Evolutionary conservation across 2,113 vertebrate species (phyloP), one percentile per base, ranked within the genome.

Genomic region (Pipa parva): DNA sequence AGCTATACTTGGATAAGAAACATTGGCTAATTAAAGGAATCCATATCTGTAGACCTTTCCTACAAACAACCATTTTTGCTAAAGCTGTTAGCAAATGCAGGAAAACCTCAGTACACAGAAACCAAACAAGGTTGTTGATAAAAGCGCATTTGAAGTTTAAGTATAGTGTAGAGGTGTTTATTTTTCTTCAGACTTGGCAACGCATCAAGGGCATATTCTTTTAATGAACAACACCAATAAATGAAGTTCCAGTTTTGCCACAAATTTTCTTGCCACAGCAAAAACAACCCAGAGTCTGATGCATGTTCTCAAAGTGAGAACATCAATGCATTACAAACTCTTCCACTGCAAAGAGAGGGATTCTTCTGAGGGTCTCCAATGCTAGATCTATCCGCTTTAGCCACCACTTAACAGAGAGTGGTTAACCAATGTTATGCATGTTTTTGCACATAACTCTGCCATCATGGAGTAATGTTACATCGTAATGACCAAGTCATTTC

Each of bases 401-500:
- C 3, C 7, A 51, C 28, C 33, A 25, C 56, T 15, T 22, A 37
- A 37, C 13, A 18, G 55, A 68, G 49, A 50, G 65, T 20, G 65
- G 65, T 68, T 52, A 68, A 58, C 65, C 65, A 52, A 42, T 39
- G 48, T 33, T 33, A 33, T 58, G 48, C 54, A 67, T 58, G 37
- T 25, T 60, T 36, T 50, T 20, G 28, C 42, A 67, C 57, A 29
- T 39, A 56, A 56, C 42, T 49, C 63, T 56, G 57, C 39, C 4
- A 26, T 6, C 17, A 18, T 37, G n/a, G 56, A 29, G 55, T 60
- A 59, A 60, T 42, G 15, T 25, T 24, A 59, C 59, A 60, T 17
- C 12, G 21, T 68, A 68, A 68, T 59, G 59, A 39, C 57, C 59
- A 29, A 26, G 24, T 68, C 56, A 68, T 59, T 60, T 60, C 42